These are phyloP conservation scores for Procambarus virginalis DNA, from an alignment of 1,140 invertebrate species.

Conservation along the genomic window DNA sequence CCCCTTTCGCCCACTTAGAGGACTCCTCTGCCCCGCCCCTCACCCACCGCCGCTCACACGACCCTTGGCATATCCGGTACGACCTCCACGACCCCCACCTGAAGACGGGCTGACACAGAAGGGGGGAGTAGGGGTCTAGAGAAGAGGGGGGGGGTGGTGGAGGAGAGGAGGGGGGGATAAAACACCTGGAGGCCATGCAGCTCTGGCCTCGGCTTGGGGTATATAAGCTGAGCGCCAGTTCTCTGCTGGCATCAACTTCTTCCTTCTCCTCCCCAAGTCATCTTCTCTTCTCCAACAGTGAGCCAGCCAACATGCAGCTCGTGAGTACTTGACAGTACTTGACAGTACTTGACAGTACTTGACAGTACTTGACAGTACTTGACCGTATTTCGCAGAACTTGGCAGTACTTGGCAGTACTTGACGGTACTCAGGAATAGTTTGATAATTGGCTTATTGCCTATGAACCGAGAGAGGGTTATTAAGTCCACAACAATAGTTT, in stretches of 20 bases:
- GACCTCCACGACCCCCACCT: conserved; percentile 10
- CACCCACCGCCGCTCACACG: conserved; percentile 16
- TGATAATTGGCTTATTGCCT: no score
- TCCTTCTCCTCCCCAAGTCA: conserved; percentile 5
- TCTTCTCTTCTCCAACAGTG: neutral
- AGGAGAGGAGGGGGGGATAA: neutral
- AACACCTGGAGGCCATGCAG: neutral
- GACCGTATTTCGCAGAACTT: no score
- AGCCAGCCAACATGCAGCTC: conserved; percentile 9
- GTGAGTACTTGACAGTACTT: neutral
- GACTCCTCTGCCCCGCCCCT: neutral
- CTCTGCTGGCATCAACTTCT: conserved; percentile 2
- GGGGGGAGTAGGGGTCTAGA: no score
- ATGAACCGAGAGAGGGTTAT: no score
- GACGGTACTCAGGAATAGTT: no score
- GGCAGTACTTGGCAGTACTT: no score
- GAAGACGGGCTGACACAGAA: conserved; percentile 13
- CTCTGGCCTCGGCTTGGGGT: conserved; percentile 17
- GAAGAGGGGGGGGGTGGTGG: no score
- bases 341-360: no score
- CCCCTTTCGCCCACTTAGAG: neutral
- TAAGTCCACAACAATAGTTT: no score
- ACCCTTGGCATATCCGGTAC: conserved; percentile 41
- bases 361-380: no score
- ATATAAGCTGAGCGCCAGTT: conserved; percentile 18